Conservation (phyloP, 2,797 vertebrate genomes). For the Danio kyathit region DNA sequence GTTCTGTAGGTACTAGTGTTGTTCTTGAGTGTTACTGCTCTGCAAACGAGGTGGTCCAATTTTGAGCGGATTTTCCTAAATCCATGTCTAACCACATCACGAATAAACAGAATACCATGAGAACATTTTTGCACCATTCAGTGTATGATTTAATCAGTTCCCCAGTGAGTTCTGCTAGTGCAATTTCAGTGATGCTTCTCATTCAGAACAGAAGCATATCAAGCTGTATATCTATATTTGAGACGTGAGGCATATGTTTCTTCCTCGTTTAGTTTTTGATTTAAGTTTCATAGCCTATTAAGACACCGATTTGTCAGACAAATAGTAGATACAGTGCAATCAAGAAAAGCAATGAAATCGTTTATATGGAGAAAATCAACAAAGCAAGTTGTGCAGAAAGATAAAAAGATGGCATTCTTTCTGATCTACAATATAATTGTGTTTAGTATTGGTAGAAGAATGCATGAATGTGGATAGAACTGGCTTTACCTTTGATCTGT, state of each 20-base stretch:
- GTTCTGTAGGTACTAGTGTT: neutral
- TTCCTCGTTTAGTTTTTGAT: neutral
- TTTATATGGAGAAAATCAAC: constrained; percentile 15
- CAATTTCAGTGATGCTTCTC: neutral
- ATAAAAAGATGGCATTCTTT: neutral
- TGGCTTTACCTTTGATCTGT: neutral
- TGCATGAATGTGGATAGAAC: neutral
- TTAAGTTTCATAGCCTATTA: constrained; percentile 6
- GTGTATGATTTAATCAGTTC: constrained; percentile 1
- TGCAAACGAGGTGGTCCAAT: neutral
- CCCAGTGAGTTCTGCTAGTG: neutral
- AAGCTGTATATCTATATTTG: neutral
- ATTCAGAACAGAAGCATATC: neutral
- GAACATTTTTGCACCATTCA: neutral
- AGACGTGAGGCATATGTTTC: neutral
- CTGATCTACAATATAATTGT: neutral
- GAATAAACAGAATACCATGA: neutral
- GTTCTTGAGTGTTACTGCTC: neutral
- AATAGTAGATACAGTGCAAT: neutral
- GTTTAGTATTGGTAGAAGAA: neutral
- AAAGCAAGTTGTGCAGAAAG: neutral
- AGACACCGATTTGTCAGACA: constrained; percentile 25
- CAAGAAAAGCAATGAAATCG: constrained; percentile 24
- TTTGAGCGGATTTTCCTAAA: neutral
- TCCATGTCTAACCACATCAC: neutral